Percentiles rank a stretch among this genome's conserved stretches.
These are phyloP conservation scores for Dolichopus griseipennis DNA, from an alignment of 2,888 invertebrate genomes.

Conservation along the genomic window DNA sequence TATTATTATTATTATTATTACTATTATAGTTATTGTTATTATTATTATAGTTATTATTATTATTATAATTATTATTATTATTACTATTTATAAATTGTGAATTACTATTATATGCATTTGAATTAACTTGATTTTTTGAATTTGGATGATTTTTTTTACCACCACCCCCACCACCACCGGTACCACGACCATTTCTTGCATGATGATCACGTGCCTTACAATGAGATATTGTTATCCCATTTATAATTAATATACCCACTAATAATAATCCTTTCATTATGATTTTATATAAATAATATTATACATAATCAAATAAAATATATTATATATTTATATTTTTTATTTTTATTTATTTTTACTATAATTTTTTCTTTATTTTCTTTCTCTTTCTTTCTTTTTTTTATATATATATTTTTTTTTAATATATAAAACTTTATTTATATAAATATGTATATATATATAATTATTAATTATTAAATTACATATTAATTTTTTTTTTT, in stretches of 20 bases:
- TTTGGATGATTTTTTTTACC: neutral
- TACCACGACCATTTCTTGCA: slow-evolving; percentile 21
- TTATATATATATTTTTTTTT: too few relatives aligned
- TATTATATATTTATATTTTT: neutral
- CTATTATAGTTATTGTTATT: neutral
- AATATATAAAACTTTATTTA: too few relatives aligned
- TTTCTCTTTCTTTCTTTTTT: too few relatives aligned
- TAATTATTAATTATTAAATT: too few relatives aligned
- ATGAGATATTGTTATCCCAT: slow-evolving; percentile 30
- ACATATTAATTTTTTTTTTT: neutral
- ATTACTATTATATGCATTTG: slow-evolving; percentile 4
- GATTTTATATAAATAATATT: slow-evolving; percentile 17
- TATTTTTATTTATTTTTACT: neutral
- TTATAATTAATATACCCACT: slow-evolving; percentile 32
- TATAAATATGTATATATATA: neutral
- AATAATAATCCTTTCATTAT: slow-evolving; percentile 33
- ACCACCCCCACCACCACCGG: slow-evolving; percentile 11
- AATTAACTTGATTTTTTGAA: neutral
- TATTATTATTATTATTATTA: neutral
- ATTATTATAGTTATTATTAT: neutral
- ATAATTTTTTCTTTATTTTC: neutral
- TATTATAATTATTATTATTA: neutral
- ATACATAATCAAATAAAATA: slow-evolving; percentile 11
- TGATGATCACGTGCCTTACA: slow-evolving; percentile 28
- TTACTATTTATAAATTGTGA: neutral